phyloP scores from a whole-genome alignment of 2,113 vertebrate species.

The Hippocampus abdominalis region DNA sequence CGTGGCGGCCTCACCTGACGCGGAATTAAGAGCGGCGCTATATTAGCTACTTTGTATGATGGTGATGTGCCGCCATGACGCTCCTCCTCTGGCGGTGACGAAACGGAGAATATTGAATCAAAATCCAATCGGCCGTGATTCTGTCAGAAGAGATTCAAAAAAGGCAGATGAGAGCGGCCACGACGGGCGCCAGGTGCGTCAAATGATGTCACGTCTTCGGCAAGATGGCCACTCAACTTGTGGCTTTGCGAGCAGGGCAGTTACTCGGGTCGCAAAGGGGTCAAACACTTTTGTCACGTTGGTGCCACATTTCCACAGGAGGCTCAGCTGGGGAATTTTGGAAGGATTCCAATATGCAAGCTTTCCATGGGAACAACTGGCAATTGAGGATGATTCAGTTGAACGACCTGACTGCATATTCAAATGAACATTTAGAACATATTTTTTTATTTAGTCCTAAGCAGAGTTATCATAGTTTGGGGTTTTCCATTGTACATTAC shows the following conservation, averaged over 20 bases:
- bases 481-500: too few species aligned
- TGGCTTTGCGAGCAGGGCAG: conserved; percentile 21
- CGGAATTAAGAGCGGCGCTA: conserved; percentile 8
- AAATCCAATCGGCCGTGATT: too few species aligned
- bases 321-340: too few species aligned
- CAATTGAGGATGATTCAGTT: too few species aligned
- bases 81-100: background rate
- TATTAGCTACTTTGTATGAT: conserved; percentile 10
- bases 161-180: conserved; percentile 12
- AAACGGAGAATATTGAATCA: too few species aligned
- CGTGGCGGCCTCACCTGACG: conserved; percentile 6
- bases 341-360: too few species aligned
- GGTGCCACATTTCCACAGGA: too few species aligned
- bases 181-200: conserved; percentile 21
- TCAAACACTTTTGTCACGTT: background rate
- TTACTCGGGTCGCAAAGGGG: background rate
- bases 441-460: too few species aligned
- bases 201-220: conserved; percentile 10
- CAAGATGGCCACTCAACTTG: conserved; percentile 24
- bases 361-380: too few species aligned
- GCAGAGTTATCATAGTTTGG: too few species aligned
- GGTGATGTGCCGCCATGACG: conserved; percentile 5
- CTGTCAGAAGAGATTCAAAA: conserved; percentile 7
- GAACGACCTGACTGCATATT: too few species aligned
- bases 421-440: too few species aligned